These are phyloP conservation scores for Eurois occulta DNA, from an alignment of 2,888 invertebrate genomes.

Conservation along the genomic window DNA sequence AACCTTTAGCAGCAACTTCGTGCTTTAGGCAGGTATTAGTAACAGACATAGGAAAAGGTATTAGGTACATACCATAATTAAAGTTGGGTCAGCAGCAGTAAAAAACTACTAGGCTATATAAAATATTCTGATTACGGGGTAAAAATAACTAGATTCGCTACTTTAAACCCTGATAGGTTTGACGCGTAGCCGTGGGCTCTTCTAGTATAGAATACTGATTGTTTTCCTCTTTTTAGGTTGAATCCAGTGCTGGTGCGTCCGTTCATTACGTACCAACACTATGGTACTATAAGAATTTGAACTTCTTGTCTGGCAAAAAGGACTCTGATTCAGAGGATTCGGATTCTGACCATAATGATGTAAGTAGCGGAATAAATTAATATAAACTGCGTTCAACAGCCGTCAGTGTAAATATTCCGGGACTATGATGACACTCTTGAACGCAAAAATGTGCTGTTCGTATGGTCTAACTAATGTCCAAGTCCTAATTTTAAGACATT, in stretches of 20 bases:
- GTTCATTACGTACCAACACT: conserved; percentile 42
- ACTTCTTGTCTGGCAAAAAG: conserved; percentile 51
- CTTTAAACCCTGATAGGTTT: neutral
- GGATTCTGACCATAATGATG: conserved; percentile 39
- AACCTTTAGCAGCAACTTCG: neutral
- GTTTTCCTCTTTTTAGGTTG: conserved; percentile 47
- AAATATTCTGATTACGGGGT: neutral
- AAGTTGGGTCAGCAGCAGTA: neutral
- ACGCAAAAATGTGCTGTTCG: neutral
- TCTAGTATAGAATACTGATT: neutral
- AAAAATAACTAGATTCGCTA: neutral
- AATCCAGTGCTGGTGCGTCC: neutral
- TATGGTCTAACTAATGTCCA: neutral
- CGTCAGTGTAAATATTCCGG: no score
- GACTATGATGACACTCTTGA: neutral
- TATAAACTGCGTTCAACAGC: neutral
- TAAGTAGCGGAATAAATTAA: conserved; percentile 21
- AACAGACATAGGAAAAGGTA: neutral
- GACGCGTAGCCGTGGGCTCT: conserved; percentile 1
- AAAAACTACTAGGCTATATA: neutral
- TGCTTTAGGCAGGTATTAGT: neutral
- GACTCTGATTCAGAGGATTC: conserved; percentile 27
- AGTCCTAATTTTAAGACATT: neutral
- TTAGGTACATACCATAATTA: neutral
- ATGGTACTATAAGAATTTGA: conserved; percentile 57